These are phyloP conservation scores for Romanomermis culicivorax DNA, from an alignment of 2,888 invertebrate species.

Conservation along the genomic window DNA sequence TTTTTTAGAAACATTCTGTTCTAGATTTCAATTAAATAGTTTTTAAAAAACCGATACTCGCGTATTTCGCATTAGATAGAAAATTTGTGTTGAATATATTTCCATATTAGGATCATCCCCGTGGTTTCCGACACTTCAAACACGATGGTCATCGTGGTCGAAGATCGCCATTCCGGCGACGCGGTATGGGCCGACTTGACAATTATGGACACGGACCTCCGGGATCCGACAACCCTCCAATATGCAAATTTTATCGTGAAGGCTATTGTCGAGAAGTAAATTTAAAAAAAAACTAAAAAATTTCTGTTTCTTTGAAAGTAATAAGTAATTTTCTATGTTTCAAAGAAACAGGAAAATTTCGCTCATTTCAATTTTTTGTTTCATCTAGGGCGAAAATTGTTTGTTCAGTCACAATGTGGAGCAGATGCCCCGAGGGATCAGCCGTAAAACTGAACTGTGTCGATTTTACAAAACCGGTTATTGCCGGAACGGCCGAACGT, in stretches of 20 bases:
- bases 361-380: not conserved
- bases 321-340: not conserved
- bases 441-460: slow-evolving; percentile 23
- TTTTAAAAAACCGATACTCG: too few relatives aligned
- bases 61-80: too few relatives aligned
- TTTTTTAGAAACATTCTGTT: too few relatives aligned
- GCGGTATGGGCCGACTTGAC: not conserved
- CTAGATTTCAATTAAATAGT: too few relatives aligned
- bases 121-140: too few relatives aligned
- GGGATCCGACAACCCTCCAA: slow-evolving; percentile 15
- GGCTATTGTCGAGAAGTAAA: slow-evolving; percentile 25
- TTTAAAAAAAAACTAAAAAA: not conserved
- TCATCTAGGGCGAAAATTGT: slow-evolving; percentile 20
- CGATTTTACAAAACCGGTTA: slow-evolving; percentile 24
- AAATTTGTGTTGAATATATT: too few relatives aligned
- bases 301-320: not conserved
- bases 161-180: not conserved
- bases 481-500: slow-evolving; percentile 20
- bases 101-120: too few relatives aligned
- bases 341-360: not conserved
- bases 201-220: not conserved
- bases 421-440: slow-evolving; percentile 11
- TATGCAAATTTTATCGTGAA: slow-evolving; percentile 29
- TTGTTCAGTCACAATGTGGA: slow-evolving; percentile 20
- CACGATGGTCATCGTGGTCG: too few relatives aligned